Percentiles rank a stretch among this genome's conserved stretches.
These are phyloP conservation scores for Semnornis frantzii DNA, from an alignment of 2,113 vertebrate species.

Conservation along the genomic window DNA sequence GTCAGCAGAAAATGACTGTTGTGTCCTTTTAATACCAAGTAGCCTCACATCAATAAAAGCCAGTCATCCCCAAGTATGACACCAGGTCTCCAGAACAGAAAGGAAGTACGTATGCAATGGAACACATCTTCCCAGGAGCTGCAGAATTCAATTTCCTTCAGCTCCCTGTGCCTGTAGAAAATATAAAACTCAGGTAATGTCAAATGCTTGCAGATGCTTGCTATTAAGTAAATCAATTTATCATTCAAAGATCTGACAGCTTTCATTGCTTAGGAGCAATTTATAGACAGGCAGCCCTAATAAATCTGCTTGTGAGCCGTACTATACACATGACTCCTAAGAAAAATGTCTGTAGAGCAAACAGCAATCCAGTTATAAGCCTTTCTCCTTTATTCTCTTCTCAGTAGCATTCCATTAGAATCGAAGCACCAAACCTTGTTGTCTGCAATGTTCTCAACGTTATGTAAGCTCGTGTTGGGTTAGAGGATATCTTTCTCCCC, in stretches of 20 bases:
- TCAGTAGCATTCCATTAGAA: neutral
- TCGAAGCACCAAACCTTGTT: neutral
- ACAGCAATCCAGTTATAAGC: neutral
- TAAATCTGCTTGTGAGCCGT: neutral
- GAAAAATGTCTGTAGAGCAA: neutral
- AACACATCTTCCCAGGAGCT: neutral
- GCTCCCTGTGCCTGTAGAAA: neutral
- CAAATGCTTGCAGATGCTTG: neutral
- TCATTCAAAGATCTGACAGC: conserved; percentile 6
- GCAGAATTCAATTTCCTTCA: neutral
- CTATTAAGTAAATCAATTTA: conserved; percentile 42
- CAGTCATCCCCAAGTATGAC: neutral
- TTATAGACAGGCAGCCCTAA: neutral
- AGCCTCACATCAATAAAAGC: neutral
- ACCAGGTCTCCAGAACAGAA: neutral
- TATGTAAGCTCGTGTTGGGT: neutral
- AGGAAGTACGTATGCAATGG: conserved; percentile 41
- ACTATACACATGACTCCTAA: neutral
- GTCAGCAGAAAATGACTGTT: neutral
- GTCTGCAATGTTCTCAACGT: neutral
- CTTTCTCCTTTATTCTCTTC: neutral
- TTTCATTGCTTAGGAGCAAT: neutral
- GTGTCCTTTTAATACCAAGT: neutral
- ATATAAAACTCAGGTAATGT: conserved; percentile 18
- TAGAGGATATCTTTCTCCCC: neutral